These are phyloP conservation scores for Iguana delicatissima DNA, from an alignment of 2,797 vertebrate genomes.

Conservation along the genomic window DNA sequence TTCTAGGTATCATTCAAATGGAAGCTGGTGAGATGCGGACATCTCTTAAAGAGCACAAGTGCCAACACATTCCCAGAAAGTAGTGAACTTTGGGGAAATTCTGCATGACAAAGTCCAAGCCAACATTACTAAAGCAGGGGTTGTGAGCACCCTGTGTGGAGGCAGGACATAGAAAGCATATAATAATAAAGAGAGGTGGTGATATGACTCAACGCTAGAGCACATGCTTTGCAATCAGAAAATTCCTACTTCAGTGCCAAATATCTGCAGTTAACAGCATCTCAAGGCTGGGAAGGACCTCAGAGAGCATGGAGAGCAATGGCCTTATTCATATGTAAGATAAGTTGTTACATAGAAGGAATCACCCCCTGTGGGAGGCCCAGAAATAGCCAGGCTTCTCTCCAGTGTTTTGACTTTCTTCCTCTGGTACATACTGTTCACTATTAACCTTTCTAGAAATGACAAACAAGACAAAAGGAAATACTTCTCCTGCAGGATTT, in stretches of 20 bases:
- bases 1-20: neutral
- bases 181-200: neutral
- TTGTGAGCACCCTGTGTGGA: neutral
- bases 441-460: neutral
- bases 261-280: too few species aligned
- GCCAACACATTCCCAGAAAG: neutral
- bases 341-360: neutral
- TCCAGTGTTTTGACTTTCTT: neutral
- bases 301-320: neutral
- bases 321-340: neutral
- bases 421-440: neutral
- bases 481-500: neutral
- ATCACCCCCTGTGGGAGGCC: neutral
- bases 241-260: neutral
- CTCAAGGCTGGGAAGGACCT: neutral
- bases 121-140: neutral
- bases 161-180: neutral
- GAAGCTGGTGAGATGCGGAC: neutral
- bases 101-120: neutral
- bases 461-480: neutral
- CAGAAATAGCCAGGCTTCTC: neutral
- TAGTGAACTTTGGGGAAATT: neutral
- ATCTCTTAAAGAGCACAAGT: neutral
- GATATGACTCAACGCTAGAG: neutral
- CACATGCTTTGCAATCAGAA: neutral